Percentiles rank a stretch among this genome's conserved stretches.
phyloP scores from a whole-genome alignment of 2,797 vertebrate species.

The Ctenosaura bakeri region DNA sequence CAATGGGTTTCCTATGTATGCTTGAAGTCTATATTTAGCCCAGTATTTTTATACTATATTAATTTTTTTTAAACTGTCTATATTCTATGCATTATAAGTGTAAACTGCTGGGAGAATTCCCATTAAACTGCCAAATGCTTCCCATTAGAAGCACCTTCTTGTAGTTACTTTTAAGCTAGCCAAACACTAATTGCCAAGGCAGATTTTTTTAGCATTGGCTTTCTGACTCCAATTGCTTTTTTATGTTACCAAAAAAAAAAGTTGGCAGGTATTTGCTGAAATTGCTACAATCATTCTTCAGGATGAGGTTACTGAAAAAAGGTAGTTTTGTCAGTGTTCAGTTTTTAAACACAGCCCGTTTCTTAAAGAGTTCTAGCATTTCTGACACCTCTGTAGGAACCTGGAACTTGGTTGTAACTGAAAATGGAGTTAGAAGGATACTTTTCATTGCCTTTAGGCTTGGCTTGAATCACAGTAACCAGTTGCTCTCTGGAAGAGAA shows the following conservation, averaged over 20 bases:
- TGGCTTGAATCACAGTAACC: not conserved
- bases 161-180: conserved; percentile 5
- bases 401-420: conserved; percentile 1
- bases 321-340: conserved; percentile 24
- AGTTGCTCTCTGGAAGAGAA: not conserved
- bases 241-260: not conserved
- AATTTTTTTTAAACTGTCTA: not conserved
- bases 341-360: conserved; percentile 4
- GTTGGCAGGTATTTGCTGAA: conserved; percentile 28
- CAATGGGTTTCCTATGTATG: not conserved
- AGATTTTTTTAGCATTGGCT: conserved; percentile 3
- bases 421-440: not conserved
- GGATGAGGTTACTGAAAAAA: conserved; percentile 27
- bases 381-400: conserved; percentile 10
- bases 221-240: conserved; percentile 41
- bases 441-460: not conserved
- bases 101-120: not conserved
- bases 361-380: conserved; percentile 19
- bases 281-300: conserved; percentile 54
- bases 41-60: not conserved
- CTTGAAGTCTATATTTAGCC: not conserved
- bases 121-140: conserved; percentile 7
- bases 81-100: not conserved
- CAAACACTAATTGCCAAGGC: not conserved
- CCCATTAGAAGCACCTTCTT: not conserved